Base-by-base conservation (phyloP, 2,113 vertebrate species). In the Saimiri boliviensis region DNA sequence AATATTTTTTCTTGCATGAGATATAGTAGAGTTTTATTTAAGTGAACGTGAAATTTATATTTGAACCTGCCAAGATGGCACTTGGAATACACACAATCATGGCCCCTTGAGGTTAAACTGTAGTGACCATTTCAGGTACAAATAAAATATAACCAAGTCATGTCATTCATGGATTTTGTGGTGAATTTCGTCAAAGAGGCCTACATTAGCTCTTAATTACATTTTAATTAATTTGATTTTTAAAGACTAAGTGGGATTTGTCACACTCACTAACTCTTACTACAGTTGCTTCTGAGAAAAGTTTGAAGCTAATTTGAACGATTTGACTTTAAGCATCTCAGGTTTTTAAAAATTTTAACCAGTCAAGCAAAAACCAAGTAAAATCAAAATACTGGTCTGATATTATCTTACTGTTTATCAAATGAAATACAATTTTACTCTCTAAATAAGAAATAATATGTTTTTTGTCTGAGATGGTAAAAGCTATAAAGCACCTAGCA, bases 201-300 rank as follows among this genome's bases (percentile, higher is more conserved):
- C 42, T 84, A 25, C 9, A 42, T 80, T 93, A 58, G 30, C 35
- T 91, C 86, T 89, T 91, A 42, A 35, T 94, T 71, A 66, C 83
- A 40, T 86, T 91, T 96, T 97, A 95, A 83, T 89, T 97, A 96
- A 87, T 95, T 97, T 32, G 14, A 89, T 93, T 92, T 93, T 88
- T 90, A 92, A 82, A 77, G 42, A 84, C 92, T 86, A 94, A 77
- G 85, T 82, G 49, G 16, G 8, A 95, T 96, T 96, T 91, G 86
- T 40, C 95, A 90, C 27, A 94, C 77, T 96, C 81, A 21, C 30
- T 87, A 85, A 93, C 21, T 92, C 52, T 88, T 66, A 60, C 73
- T 49, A 3, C 20, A 35, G 14, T 89, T 83, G 54, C 71, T 89
- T 97, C 80, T 35, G 54, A n/a, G 6, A 84, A 85, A 37, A 52